Conservation (phyloP, 2,888 invertebrate genomes). For the Atrina japonica region DNA sequence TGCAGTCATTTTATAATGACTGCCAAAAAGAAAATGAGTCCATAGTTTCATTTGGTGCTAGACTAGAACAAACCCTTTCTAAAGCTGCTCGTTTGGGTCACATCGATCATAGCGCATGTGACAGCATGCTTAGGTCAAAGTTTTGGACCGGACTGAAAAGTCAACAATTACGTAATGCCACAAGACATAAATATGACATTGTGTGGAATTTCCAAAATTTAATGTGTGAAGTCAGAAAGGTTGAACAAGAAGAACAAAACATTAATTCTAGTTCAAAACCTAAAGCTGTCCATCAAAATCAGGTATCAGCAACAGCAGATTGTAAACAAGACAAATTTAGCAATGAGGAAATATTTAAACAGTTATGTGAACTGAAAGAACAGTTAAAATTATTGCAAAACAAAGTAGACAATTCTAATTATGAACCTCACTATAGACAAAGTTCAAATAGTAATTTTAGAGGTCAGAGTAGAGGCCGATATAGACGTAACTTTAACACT, state of each 20-base stretch:
- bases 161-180: not conserved
- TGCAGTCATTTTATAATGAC: conserved; percentile 14
- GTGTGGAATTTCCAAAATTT: conserved; percentile 4
- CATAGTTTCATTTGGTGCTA: not conserved
- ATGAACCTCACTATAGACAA: too few species aligned
- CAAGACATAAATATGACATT: conserved; percentile 25
- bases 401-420: too few species aligned
- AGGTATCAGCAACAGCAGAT: not conserved
- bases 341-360: not conserved
- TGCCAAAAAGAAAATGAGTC: not conserved
- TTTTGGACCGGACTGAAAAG: conserved; percentile 15
- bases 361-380: not conserved
- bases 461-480: not conserved
- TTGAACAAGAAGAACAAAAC: conserved; percentile 2
- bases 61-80: conserved; percentile 2
- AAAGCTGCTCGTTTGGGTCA: conserved; percentile 2
- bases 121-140: conserved; percentile 14
- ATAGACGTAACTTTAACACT: too few species aligned
- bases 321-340: not conserved
- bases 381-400: not conserved
- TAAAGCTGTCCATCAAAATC: not conserved
- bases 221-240: conserved; percentile 1
- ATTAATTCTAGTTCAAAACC: not conserved
- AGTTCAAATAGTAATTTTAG: too few species aligned
- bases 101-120: not conserved